Evolutionary conservation across 1,140 invertebrate genomes (phyloP).

Genomic region (Himalopsyche phryganea): DNA sequence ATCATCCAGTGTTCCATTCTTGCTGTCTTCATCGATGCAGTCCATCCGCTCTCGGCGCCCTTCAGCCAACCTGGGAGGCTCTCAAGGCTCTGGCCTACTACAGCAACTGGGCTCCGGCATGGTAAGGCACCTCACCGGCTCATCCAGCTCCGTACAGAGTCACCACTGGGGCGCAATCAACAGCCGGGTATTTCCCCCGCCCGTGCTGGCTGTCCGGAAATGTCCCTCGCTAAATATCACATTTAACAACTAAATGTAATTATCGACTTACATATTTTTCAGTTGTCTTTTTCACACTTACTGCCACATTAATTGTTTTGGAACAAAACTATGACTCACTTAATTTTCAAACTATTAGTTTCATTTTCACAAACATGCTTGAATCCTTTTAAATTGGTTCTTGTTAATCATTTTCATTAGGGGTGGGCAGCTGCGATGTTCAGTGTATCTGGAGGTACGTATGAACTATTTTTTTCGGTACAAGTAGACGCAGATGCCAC

Average conservation of each 20-base stretch:
- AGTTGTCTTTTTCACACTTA: no score
- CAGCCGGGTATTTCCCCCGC: constrained; percentile 63
- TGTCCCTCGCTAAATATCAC: constrained; percentile 67
- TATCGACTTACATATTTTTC: constrained; percentile 28
- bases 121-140: constrained; percentile 75
- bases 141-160: constrained; percentile 62
- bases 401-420: not conserved
- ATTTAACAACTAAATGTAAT: constrained; percentile 47
- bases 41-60: constrained; percentile 77
- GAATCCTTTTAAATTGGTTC: not conserved
- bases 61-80: constrained; percentile 61
- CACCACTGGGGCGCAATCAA: constrained; percentile 56
- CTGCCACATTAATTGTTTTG: no score
- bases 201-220: constrained; percentile 73
- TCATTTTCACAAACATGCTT: no score
- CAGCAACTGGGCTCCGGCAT: constrained; percentile 83
- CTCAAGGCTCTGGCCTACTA: constrained; percentile 70
- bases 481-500: no score
- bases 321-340: no score
- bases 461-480: no score
- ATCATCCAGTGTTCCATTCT: constrained; percentile 79
- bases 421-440: not conserved
- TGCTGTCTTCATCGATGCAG: constrained; percentile 77
- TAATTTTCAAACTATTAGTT: no score
- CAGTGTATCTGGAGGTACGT: no score